Conservation (phyloP, 2,113 vertebrate species). For the Peromyscus maniculatus region DNA sequence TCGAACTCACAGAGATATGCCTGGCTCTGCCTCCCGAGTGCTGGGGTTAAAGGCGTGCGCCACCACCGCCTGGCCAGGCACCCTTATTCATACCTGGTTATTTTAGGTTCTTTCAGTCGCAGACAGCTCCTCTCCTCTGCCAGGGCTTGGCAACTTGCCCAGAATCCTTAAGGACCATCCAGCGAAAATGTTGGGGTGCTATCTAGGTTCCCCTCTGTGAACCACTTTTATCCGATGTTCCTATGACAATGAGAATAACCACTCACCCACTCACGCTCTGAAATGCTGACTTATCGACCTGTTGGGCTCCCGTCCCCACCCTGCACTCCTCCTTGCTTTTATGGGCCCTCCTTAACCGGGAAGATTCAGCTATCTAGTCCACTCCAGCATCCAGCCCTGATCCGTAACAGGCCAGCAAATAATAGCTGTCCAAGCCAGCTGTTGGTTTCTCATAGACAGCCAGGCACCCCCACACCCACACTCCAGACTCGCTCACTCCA, state of each 20-base stretch:
- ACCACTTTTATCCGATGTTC: constrained; percentile 30
- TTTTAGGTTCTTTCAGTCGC: not conserved
- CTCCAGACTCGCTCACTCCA: not conserved
- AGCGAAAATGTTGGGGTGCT: not conserved
- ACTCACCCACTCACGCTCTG: not conserved
- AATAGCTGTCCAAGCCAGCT: constrained; percentile 19
- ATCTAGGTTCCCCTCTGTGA: constrained; percentile 1
- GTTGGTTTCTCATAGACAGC: constrained; percentile 46
- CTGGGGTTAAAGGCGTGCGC: too few species aligned
- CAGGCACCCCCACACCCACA: not conserved
- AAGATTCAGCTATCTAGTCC: not conserved
- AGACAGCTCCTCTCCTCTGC: not conserved
- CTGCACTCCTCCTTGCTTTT: not conserved
- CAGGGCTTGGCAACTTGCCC: not conserved
- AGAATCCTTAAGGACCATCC: not conserved
- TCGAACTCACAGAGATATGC: too few species aligned
- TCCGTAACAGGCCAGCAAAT: not conserved
- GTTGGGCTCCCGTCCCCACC: not conserved
- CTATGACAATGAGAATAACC: not conserved
- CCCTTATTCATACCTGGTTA: not conserved
- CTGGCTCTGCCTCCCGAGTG: too few species aligned
- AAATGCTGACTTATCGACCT: constrained; percentile 50
- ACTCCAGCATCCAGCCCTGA: not conserved
- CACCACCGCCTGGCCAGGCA: too few species aligned
- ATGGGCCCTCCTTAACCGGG: not conserved